Evolutionary conservation across 2,888 invertebrate genomes (phyloP), one percentile per base, ranked within the genome.

Genomic region (Drosophila barbarae): DNA sequence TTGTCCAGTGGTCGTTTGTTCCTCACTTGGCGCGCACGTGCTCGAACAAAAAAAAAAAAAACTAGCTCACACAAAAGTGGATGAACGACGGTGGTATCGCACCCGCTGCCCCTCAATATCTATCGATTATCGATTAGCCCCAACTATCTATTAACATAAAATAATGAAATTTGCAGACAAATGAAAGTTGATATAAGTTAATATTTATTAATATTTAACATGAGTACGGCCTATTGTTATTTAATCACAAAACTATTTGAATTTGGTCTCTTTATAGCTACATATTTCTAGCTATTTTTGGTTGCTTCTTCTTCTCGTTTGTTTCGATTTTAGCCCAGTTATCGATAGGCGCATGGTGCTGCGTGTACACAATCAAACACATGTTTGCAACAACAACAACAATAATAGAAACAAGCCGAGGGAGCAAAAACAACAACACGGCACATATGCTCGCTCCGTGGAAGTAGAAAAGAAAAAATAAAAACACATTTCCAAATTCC

Each of bases 371-470:
- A 28, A 30, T 4, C 56, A 57, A 57, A 56, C 57, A 58, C 58
- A 58, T 58, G 58, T 58, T 60, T 46, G 46, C 59, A 59, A 56
- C 38, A 46, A 60, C 38, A 46, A 60, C 34, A 61, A 42, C 23
- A 42, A 42, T 36, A 58, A 46, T 34, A 46, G 28, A 42, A 57
- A 59, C 42, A 52, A 41, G 30, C 55, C 6, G 28, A 50, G 26
- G 38, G 18, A 38, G 18, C 10, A 51, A 52, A 6, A 32, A 21
- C 30, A 49, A 32, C 28, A 21, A n/a, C 35, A 52, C 23, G 12
- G 56, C 55, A 54, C 61, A 61, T 61, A 61, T 61, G 61, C 42
- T 64, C 28, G 41, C 41, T 30, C 50, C 50, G 38, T 34, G n/a
- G 3, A 41, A 44, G 34, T 13, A 41, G 34, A 34, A 18, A 26